Evolutionary conservation across 1,140 invertebrate genomes (phyloP).

Genomic region (Druon quercuslanigerum): DNA sequence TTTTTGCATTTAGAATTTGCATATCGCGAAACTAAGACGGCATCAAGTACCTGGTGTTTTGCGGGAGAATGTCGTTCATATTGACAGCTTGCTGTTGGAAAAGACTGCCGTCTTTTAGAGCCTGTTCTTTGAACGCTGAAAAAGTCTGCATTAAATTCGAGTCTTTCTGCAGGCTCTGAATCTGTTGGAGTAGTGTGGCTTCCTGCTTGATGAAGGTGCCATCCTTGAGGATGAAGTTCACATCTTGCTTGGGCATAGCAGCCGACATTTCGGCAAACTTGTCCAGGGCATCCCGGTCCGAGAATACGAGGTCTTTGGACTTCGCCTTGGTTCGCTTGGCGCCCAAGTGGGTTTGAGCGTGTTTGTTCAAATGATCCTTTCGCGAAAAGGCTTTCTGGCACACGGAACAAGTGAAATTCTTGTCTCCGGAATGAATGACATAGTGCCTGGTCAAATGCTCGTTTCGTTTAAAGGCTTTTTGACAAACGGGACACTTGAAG

Average conservation of each 20-base stretch:
- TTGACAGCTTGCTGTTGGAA: conserved; percentile 69
- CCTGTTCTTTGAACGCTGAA: conserved; percentile 68
- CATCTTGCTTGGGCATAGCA: conserved; percentile 62
- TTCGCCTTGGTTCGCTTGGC: conserved; percentile 65
- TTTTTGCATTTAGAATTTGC: background rate
- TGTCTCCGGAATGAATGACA: conserved; percentile 77
- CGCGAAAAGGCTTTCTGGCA: conserved; percentile 86
- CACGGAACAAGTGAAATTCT: conserved; percentile 83
- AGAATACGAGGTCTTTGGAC: conserved; percentile 60
- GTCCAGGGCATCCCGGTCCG: conserved; percentile 58
- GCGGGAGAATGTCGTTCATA: conserved; percentile 72
- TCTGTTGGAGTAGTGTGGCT: conserved; percentile 65
- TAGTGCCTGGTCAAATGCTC: conserved; percentile 76
- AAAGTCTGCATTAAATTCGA: conserved; percentile 67
- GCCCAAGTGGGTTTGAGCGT: conserved; percentile 75
- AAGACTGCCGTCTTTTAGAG: conserved; percentile 62
- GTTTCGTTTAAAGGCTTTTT: conserved; percentile 77
- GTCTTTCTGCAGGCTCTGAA: conserved; percentile 71
- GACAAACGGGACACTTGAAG: conserved; percentile 76
- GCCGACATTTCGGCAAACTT: conserved; percentile 51
- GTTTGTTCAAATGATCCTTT: conserved; percentile 86
- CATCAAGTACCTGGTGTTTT: conserved; percentile 74
- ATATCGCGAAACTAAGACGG: conserved; percentile 65
- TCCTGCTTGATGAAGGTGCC: conserved; percentile 65
- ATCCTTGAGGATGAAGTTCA: conserved; percentile 65